Evolutionary conservation across 2,888 invertebrate species (phyloP).

Genomic region (Thera britannica): DNA sequence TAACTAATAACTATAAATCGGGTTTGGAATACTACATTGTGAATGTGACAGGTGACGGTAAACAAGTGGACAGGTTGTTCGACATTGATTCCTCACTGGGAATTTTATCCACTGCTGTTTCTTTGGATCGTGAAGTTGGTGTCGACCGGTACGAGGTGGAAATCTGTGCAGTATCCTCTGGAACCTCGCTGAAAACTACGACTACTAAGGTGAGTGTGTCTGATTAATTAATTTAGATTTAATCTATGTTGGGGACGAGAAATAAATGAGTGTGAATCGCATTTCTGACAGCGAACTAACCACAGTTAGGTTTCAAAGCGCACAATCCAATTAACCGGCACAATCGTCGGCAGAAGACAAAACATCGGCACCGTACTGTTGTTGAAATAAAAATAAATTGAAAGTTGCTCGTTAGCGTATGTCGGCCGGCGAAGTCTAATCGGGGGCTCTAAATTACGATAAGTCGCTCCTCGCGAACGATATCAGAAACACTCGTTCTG

Average conservation of each 20-base stretch:
- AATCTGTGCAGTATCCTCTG: constrained; percentile 92
- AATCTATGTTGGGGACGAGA: constrained; percentile 18
- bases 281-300: constrained; percentile 51
- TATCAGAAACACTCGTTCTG: constrained; percentile 78
- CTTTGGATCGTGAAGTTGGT: constrained; percentile 93
- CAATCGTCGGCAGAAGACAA: constrained; percentile 75
- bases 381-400: constrained; percentile 75
- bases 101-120: constrained; percentile 92
- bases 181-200: constrained; percentile 89
- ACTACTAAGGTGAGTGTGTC: constrained; percentile 90
- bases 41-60: constrained; percentile 90
- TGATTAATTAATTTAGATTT: constrained; percentile 24
- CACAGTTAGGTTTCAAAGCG: constrained; percentile 56
- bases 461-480: constrained; percentile 74
- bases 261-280: constrained; percentile 46
- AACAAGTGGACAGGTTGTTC: constrained; percentile 94
- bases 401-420: constrained; percentile 81
- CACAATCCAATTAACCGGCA: constrained; percentile 77
- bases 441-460: constrained; percentile 82
- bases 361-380: constrained; percentile 76
- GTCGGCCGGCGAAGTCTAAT: constrained; percentile 77
- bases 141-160: constrained; percentile 93
- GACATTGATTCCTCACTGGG: constrained; percentile 96
- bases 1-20: constrained; percentile 88
- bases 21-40: constrained; percentile 96